A percentile compares a stretch with the other conserved stretches of the same genome.
phyloP scores from a whole-genome alignment of 2,888 invertebrate genomes.

The Metallyticus violacea region DNA sequence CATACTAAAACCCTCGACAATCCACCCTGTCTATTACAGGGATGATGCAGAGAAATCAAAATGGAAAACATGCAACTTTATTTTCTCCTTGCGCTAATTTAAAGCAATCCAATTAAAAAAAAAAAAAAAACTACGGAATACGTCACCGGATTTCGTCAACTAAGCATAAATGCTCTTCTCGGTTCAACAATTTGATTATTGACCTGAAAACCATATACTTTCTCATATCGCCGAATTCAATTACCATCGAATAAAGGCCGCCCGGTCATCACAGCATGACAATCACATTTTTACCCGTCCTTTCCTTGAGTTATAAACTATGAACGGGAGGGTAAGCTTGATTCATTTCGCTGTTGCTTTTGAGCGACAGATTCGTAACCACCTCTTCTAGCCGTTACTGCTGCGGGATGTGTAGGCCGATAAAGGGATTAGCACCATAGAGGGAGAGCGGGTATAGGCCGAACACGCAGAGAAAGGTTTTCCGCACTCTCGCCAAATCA shows the following conservation, averaged over 20 bases:
- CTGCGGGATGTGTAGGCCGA: neutral
- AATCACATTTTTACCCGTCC: neutral
- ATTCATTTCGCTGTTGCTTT: neutral
- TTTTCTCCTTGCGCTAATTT: no score
- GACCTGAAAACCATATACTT: neutral
- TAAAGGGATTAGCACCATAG: neutral
- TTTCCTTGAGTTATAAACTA: neutral
- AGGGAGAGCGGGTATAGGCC: neutral
- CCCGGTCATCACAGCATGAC: neutral
- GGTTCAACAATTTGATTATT: neutral
- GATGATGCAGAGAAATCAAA: no score
- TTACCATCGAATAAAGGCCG: no score
- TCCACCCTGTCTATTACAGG: no score
- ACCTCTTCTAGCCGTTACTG: neutral
- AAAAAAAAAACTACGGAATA: no score
- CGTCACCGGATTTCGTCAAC: neutral
- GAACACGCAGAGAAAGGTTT: neutral
- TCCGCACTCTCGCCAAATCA: neutral
- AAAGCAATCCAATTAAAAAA: no score
- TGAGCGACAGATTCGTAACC: neutral
- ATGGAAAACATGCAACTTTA: no score
- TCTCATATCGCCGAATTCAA: neutral
- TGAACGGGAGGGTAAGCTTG: neutral
- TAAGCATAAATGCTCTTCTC: neutral
- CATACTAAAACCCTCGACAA: no score